Percentiles rank a stretch among this genome's conserved stretches.
These are phyloP conservation scores for Smittia aterrima DNA, from an alignment of 2,888 invertebrate genomes.

Conservation along the genomic window DNA sequence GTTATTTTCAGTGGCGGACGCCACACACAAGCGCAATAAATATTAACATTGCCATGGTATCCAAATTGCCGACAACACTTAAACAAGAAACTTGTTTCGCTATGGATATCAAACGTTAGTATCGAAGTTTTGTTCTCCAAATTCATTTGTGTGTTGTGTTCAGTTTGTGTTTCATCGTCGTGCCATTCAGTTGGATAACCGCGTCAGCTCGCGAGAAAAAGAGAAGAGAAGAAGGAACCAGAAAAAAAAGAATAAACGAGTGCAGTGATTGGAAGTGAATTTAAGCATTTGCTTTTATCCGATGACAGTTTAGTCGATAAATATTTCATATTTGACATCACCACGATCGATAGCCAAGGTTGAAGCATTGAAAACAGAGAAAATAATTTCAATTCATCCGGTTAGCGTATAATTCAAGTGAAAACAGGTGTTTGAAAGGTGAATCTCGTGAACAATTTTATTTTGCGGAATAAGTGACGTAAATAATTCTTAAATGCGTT, in stretches of 20 bases:
- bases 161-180: constrained; percentile 21
- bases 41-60: constrained; percentile 18
- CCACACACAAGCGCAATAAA: neutral
- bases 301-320: constrained; percentile 30
- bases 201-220: neutral
- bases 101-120: neutral
- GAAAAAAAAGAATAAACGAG: neutral
- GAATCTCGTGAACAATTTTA: neutral
- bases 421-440: constrained; percentile 15
- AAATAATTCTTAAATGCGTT: neutral
- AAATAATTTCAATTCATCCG: neutral
- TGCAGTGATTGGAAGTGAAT: constrained; percentile 23
- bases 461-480: neutral
- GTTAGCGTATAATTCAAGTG: neutral
- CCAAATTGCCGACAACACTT: constrained; percentile 9
- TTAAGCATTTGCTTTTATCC: too few species aligned
- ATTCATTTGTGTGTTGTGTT: constrained; percentile 9
- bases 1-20: neutral
- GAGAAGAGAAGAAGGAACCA: neutral
- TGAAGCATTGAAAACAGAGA: neutral
- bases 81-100: constrained; percentile 6
- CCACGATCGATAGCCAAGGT: constrained; percentile 14
- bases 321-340: neutral
- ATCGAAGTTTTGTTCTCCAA: neutral
- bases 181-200: constrained; percentile 21